Base-by-base conservation (phyloP, 1,140 invertebrate genomes). In the Amyelois transitella region DNA sequence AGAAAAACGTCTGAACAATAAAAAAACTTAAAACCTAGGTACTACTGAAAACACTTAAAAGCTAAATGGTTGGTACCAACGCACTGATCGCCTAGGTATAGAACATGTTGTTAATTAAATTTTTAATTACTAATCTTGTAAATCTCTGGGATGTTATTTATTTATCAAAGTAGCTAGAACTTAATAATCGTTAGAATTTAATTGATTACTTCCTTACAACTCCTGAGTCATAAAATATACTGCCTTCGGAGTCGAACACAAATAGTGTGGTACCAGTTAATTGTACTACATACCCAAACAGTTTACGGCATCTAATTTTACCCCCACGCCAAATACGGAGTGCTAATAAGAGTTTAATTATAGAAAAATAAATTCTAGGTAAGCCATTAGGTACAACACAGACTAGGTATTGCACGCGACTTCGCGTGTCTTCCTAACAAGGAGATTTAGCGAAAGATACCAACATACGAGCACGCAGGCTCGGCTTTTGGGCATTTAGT, bases 381-480 rank as follows among this genome's bases (percentile, higher is more conserved):
- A 64, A 55, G 51, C 51, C 55, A 50, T 56, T 60, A 72, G 77
- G 75, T 72, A 45, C 43, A 48, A 64, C 17, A 20, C 44, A 49
- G 45, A 52, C 51, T 48, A 43, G 66, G 55, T 61, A 54, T 53
- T 60, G 58, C 78, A 81, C 78, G 77, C 79, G 44, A 81, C 28
- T 49, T 81, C 55, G 75, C 79, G 78, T 81, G 79, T 58, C 50
- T 48, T 25, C 44, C 60, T 61, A 56, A 51, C 48, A 50, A 19
- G 44, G 43, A 50, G 67, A 69, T 69, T 64, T 60, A 18, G n/a
- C 32, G n/a, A 19, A 56, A 24, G 56, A 67, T 67, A 55, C 52
- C 48, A 64, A n/a, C 65, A 65, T 59, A 62, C 28, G 53, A 56
- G 55, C 48, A 22, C 45, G 25, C 54, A 49, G 51, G 51, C 57